Conservation (phyloP, 2,888 invertebrate species). For the Dichetophora obliterata region DNA sequence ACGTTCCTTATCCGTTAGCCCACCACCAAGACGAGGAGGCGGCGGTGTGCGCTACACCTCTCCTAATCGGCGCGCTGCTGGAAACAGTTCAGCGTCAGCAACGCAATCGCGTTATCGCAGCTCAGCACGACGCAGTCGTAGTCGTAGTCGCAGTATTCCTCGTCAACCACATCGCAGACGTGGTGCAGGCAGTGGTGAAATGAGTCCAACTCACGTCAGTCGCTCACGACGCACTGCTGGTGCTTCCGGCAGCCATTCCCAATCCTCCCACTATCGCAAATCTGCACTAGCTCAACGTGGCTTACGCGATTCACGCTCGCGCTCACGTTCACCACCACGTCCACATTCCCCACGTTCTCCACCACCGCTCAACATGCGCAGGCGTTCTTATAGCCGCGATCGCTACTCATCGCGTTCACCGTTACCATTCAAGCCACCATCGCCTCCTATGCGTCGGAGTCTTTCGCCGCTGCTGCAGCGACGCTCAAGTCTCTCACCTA, state of each 20-base stretch:
- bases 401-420: slow-evolving; percentile 65
- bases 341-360: slow-evolving; percentile 57
- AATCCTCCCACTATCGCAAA: slow-evolving; percentile 54
- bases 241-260: slow-evolving; percentile 42
- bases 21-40: slow-evolving; percentile 52
- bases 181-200: slow-evolving; percentile 43
- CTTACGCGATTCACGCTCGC: slow-evolving; percentile 47
- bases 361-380: slow-evolving; percentile 44
- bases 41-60: slow-evolving; percentile 50
- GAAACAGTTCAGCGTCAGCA: slow-evolving; percentile 3
- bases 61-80: slow-evolving; percentile 47
- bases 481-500: slow-evolving; percentile 45
- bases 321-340: slow-evolving; percentile 49
- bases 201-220: slow-evolving; percentile 53
- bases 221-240: slow-evolving; percentile 44
- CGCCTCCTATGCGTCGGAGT: slow-evolving; percentile 66
- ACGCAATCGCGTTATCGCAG: slow-evolving; percentile 35
- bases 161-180: slow-evolving; percentile 50
- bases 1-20: slow-evolving; percentile 56
- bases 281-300: slow-evolving; percentile 51
- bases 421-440: slow-evolving; percentile 65
- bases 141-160: slow-evolving; percentile 59
- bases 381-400: slow-evolving; percentile 60
- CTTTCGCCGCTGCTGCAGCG: slow-evolving; percentile 50
- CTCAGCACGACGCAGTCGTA: slow-evolving; percentile 54